Percentiles rank a stretch among this genome's conserved stretches.
Conservation (phyloP, 2,797 vertebrate genomes). For the Heteromormyrus szaboi region DNA sequence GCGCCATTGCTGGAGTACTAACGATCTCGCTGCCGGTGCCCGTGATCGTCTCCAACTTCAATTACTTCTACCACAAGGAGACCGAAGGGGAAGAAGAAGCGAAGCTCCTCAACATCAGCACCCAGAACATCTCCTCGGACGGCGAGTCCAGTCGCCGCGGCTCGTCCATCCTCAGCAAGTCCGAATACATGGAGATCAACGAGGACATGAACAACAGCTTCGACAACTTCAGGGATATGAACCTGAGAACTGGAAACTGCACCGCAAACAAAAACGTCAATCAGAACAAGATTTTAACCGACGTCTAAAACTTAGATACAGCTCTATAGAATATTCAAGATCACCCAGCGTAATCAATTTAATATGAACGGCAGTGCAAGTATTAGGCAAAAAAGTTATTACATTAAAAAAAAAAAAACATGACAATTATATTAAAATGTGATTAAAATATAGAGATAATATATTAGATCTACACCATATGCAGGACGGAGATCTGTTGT, state of each 20-base stretch:
- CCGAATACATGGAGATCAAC: constrained; percentile 99
- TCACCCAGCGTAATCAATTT: background rate
- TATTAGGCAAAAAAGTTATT: background rate
- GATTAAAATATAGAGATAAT: background rate
- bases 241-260: constrained; percentile 99
- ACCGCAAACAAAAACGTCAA: constrained; percentile 91
- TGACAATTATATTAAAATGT: background rate
- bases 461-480: background rate
- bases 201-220: constrained; percentile 98
- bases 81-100: constrained; percentile 98
- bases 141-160: constrained; percentile 93
- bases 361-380: background rate
- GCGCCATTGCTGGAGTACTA: constrained; percentile 97
- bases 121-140: constrained; percentile 92
- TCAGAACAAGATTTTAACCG: constrained; percentile 96
- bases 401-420: background rate
- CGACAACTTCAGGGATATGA: constrained; percentile 96
- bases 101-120: constrained; percentile 93
- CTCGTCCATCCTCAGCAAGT: constrained; percentile 95
- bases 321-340: constrained; percentile 33
- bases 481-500: background rate
- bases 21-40: constrained; percentile 98
- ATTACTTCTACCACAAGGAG: constrained; percentile 99
- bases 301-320: constrained; percentile 72
- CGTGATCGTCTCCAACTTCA: constrained; percentile 99